A percentile compares a stretch with the other conserved stretches of the same genome.
These are phyloP conservation scores for Sicus ferrugineus DNA, from an alignment of 2,888 invertebrate genomes.

Conservation along the genomic window DNA sequence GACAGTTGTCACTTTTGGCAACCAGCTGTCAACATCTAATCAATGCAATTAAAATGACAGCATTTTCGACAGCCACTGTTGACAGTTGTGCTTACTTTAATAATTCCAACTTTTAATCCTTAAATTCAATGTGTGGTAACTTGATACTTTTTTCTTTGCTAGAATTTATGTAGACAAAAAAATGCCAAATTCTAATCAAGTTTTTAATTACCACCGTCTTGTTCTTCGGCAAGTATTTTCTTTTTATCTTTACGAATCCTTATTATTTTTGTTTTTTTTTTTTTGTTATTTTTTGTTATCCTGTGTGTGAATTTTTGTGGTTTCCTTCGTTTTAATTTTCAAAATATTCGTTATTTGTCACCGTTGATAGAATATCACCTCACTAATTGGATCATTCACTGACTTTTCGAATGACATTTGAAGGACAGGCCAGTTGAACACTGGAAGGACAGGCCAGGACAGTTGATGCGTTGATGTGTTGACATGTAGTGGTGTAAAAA, in stretches of 20 bases:
- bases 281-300: neutral
- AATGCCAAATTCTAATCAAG: no score
- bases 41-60: conserved; percentile 21
- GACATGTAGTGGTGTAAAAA: neutral
- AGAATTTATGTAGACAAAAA: neutral
- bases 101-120: neutral
- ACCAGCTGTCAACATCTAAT: conserved; percentile 24
- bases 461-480: neutral
- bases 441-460: conserved; percentile 19
- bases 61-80: neutral
- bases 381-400: conserved; percentile 31
- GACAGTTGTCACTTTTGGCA: conserved; percentile 26
- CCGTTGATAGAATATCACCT: neutral
- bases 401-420: conserved; percentile 16
- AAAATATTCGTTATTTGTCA: conserved; percentile 10
- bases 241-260: neutral
- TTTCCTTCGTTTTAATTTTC: neutral
- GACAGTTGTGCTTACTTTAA: neutral
- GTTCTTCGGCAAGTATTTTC: neutral
- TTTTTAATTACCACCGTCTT: neutral
- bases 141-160: neutral
- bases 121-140: neutral
- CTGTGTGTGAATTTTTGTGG: neutral
- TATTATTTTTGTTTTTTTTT: neutral
- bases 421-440: neutral